Evolutionary conservation across 2,113 vertebrate species (phyloP).

Genomic region (Amphiprion ocellaris): DNA sequence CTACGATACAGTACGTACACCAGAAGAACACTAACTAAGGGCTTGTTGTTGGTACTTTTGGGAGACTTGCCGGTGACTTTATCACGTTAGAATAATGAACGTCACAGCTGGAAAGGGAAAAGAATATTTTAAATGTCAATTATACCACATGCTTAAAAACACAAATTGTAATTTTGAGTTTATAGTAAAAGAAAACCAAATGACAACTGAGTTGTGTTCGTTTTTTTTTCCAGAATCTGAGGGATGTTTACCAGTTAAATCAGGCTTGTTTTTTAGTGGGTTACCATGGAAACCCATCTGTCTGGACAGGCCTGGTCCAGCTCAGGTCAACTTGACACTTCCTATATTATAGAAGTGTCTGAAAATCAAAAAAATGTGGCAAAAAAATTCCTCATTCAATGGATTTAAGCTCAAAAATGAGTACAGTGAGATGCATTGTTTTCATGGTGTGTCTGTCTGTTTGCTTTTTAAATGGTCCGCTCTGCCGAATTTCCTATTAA

Average conservation of each 20-base stretch:
- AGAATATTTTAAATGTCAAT: slow-evolving; percentile 80
- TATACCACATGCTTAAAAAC: slow-evolving; percentile 78
- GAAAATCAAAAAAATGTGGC: too few relatives aligned
- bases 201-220: neutral
- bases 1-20: slow-evolving; percentile 37
- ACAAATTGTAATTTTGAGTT: slow-evolving; percentile 83
- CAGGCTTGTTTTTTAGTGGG: neutral
- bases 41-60: slow-evolving; percentile 77
- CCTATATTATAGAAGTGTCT: too few relatives aligned
- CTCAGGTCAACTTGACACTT: neutral
- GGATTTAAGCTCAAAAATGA: too few relatives aligned
- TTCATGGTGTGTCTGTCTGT: too few relatives aligned
- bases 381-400: too few relatives aligned
- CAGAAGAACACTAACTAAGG: slow-evolving; percentile 82
- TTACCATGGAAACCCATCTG: neutral
- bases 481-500: neutral
- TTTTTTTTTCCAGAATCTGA: slow-evolving; percentile 10
- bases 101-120: slow-evolving; percentile 62
- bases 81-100: slow-evolving; percentile 44
- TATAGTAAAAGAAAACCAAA: slow-evolving; percentile 80
- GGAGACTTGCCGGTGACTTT: slow-evolving; percentile 61
- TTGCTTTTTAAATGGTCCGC: too few relatives aligned
- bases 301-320: neutral
- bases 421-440: too few relatives aligned
- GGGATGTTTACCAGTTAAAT: neutral